A percentile compares a stretch with the other conserved stretches of the same genome.
Evolutionary conservation across 2,797 vertebrate genomes (phyloP).

Genomic region (Sus cebifrons): DNA sequence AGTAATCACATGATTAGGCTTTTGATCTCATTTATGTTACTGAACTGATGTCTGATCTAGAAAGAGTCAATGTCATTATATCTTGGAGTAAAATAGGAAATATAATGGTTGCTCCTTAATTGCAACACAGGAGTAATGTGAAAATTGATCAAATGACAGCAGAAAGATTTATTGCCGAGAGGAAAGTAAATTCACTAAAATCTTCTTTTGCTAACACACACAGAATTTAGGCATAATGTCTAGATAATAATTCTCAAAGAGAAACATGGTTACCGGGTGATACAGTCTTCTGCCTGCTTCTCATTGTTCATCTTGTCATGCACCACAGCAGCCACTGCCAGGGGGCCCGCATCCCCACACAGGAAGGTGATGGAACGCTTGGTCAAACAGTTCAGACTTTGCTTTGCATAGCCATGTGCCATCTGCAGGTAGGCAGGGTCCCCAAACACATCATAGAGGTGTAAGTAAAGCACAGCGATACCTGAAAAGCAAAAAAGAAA

Average conservation of each 20-base stretch:
- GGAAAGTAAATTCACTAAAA: slow-evolving; percentile 49
- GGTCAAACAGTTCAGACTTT: slow-evolving; percentile 93
- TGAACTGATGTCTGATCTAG: slow-evolving; percentile 14
- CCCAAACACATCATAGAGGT: slow-evolving; percentile 94
- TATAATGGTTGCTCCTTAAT: slow-evolving; percentile 46
- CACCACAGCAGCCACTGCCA: slow-evolving; percentile 95
- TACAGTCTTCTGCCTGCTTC: slow-evolving; percentile 95
- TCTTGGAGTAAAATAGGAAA: slow-evolving; percentile 48
- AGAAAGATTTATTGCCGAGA: slow-evolving; percentile 25
- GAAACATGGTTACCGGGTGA: slow-evolving; percentile 92
- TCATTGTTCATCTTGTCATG: slow-evolving; percentile 93
- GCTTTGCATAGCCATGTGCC: slow-evolving; percentile 93
- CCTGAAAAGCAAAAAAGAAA: slow-evolving; percentile 90
- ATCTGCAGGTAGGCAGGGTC: slow-evolving; percentile 93
- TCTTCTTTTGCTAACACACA: not conserved
- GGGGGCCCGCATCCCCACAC: slow-evolving; percentile 96
- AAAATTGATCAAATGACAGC: slow-evolving; percentile 36
- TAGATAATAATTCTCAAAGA: not conserved
- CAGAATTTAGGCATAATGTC: not conserved
- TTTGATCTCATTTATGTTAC: not conserved
- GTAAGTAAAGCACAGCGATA: slow-evolving; percentile 96
- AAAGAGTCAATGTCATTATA: not conserved
- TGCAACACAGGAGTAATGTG: not conserved
- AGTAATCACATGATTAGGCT: not conserved
- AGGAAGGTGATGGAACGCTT: slow-evolving; percentile 95